A percentile compares a stretch with the other conserved stretches of the same genome.
Conservation (phyloP, 1,140 invertebrate species). For the Heterodera schachtii region DNA sequence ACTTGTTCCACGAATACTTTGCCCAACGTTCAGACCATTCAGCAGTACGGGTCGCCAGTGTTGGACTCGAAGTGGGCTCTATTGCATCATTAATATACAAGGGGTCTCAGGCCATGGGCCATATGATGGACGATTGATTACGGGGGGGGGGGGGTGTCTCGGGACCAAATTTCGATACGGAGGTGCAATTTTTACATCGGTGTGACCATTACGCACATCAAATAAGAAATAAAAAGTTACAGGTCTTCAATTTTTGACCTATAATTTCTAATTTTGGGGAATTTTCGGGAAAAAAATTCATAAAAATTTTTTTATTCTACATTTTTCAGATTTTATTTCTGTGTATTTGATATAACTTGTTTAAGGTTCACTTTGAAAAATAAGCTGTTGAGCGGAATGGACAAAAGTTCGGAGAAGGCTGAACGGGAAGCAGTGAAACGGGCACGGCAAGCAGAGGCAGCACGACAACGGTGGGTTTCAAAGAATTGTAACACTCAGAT, state of each 20-base stretch:
- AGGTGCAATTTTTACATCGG: no score
- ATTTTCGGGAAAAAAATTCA: no score
- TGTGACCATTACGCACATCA: no score
- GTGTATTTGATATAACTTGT: background rate
- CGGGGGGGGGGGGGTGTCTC: no score
- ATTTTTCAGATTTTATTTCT: background rate
- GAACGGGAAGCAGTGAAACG: constrained; percentile 43
- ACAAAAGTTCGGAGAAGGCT: constrained; percentile 24
- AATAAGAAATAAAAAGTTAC: no score
- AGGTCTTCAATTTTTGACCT: no score
- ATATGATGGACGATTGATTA: no score
- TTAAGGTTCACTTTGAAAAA: constrained; percentile 37
- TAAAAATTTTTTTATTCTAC: background rate
- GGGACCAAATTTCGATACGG: no score
- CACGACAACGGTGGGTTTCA: constrained; percentile 31
- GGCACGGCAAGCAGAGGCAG: constrained; percentile 47
- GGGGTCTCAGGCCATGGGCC: no score
- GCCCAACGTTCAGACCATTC: background rate
- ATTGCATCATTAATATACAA: no score
- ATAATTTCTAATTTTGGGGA: no score
- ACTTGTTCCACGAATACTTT: constrained; percentile 30
- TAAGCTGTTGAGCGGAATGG: constrained; percentile 18
- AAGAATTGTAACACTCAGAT: no score
- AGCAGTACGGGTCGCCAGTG: constrained; percentile 17
- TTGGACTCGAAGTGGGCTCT: constrained; percentile 24